Conservation (phyloP, 2,113 vertebrate species). For the Sturnira hondurensis region DNA sequence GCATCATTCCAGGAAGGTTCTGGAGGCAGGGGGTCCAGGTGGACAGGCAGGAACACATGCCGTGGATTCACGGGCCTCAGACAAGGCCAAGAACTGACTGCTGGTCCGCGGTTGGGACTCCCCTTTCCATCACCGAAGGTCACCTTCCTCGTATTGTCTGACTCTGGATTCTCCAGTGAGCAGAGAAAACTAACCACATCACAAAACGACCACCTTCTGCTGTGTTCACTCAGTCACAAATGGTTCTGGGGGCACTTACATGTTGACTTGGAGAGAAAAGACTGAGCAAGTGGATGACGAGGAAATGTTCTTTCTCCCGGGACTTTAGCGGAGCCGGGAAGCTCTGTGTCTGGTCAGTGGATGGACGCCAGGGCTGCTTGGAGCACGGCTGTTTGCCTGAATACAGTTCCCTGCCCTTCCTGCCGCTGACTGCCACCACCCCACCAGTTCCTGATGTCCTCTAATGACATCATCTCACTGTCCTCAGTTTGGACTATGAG, state of each 20-base stretch:
- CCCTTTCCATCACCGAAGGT: neutral
- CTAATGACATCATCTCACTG: fast-evolving
- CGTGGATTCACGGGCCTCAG: neutral
- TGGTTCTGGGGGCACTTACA: neutral
- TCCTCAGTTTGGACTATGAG: neutral
- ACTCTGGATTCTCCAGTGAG: neutral
- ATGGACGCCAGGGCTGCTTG: neutral
- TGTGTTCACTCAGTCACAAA: fast-evolving
- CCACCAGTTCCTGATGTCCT: neutral
- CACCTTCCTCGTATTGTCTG: neutral
- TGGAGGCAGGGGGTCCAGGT: neutral
- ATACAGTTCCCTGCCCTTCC: neutral
- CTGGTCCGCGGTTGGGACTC: no score
- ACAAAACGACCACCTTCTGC: neutral
- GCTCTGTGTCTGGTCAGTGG: neutral
- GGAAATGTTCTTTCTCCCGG: fast-evolving
- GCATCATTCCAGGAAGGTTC: neutral
- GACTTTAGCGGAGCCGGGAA: no score
- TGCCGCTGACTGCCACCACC: neutral
- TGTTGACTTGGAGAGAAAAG: neutral
- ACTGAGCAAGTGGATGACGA: neutral
- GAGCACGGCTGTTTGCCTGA: neutral
- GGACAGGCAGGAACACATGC: neutral
- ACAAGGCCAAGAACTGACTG: neutral
- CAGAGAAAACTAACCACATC: neutral